These are phyloP conservation scores for Hirtodrosophila cameraria DNA, from an alignment of 2,888 invertebrate genomes.

Conservation along the genomic window DNA sequence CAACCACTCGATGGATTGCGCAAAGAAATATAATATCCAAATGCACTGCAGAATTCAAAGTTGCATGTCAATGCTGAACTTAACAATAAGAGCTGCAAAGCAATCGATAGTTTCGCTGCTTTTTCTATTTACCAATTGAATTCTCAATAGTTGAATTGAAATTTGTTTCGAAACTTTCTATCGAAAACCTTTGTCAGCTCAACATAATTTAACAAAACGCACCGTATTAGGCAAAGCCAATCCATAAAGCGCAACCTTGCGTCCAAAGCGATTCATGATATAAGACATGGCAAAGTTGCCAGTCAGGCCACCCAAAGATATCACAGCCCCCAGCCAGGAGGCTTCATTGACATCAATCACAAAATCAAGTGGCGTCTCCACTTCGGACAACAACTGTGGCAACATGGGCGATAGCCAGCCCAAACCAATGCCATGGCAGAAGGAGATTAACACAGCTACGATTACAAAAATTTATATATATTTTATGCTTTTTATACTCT, in stretches of 20 bases:
- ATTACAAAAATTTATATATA: constrained; percentile 12
- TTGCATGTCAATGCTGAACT: not conserved
- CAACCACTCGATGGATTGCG: constrained; percentile 72
- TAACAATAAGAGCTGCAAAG: not conserved
- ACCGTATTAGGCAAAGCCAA: constrained; percentile 81
- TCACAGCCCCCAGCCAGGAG: constrained; percentile 82
- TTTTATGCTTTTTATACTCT: too few relatives aligned
- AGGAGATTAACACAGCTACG: constrained; percentile 76
- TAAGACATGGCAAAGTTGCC: constrained; percentile 79
- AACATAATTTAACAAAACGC: too few relatives aligned
- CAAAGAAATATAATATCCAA: constrained; percentile 80
- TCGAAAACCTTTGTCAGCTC: too few relatives aligned
- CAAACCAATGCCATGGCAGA: constrained; percentile 80
- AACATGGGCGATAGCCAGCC: constrained; percentile 82
- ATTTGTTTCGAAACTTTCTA: too few relatives aligned
- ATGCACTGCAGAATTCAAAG: constrained; percentile 58
- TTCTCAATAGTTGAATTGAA: too few relatives aligned
- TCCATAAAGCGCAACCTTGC: constrained; percentile 75
- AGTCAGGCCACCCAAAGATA: constrained; percentile 77
- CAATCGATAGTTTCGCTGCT: not conserved
- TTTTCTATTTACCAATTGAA: too few relatives aligned
- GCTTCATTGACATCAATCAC: constrained; percentile 72
- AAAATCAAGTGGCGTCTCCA: constrained; percentile 72
- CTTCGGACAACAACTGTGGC: constrained; percentile 63
- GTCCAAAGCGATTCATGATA: constrained; percentile 76